A percentile compares a stretch with the other conserved stretches of the same genome.
Conservation (phyloP, 2,888 invertebrate species). For the Lumbricus terrestris region DNA sequence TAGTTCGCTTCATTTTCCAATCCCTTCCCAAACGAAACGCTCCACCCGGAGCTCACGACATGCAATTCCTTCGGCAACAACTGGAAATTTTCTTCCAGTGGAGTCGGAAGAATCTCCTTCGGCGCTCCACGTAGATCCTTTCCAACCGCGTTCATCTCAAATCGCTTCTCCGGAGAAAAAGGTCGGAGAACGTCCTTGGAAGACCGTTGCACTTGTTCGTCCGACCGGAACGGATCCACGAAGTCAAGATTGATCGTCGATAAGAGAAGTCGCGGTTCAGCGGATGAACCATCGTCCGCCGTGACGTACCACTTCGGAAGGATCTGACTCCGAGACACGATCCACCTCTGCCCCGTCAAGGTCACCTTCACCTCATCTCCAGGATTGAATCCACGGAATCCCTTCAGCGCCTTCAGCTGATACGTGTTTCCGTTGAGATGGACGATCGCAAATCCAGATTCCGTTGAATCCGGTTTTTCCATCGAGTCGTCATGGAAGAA, state of each 20-base stretch:
- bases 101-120: neutral
- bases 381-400: neutral
- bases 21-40: neutral
- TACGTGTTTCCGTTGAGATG: constrained; percentile 4
- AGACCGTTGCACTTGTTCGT: neutral
- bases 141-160: neutral
- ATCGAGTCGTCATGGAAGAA: neutral
- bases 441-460: neutral
- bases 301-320: constrained; percentile 31
- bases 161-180: constrained; percentile 21
- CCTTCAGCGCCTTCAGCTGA: neutral
- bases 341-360: constrained; percentile 17
- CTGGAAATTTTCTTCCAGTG: neutral
- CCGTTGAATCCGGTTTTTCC: neutral
- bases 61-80: neutral
- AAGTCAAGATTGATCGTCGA: constrained; percentile 16
- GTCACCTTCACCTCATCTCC: neutral
- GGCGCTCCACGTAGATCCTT: neutral
- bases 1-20: constrained; percentile 10
- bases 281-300: neutral
- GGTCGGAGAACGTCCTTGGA: constrained; percentile 13
- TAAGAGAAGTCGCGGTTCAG: neutral
- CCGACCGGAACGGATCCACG: neutral
- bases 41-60: neutral
- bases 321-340: constrained; percentile 22